phyloP scores from a whole-genome alignment of 1,140 invertebrate genomes.

The Vanessa atalanta region DNA sequence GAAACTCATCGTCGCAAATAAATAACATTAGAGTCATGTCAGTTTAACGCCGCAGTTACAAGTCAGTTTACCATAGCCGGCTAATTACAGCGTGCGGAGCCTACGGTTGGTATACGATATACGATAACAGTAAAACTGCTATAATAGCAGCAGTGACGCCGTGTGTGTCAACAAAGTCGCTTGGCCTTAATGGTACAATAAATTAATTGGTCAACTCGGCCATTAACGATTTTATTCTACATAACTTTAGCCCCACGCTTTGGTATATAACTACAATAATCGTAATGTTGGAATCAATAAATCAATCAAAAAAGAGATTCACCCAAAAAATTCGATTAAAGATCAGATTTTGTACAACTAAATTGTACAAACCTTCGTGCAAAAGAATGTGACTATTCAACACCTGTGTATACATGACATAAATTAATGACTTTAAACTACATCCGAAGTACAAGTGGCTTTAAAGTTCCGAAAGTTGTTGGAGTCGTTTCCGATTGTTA shows the following conservation, averaged over 20 bases:
- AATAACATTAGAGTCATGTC: conserved; percentile 14
- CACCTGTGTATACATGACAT: conserved; percentile 68
- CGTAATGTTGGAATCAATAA: background rate
- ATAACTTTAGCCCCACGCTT: conserved; percentile 1
- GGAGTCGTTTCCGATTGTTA: conserved; percentile 75
- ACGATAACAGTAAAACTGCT: conserved; percentile 75
- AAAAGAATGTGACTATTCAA: conserved; percentile 31
- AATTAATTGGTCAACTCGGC: conserved; percentile 43
- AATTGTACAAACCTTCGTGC: conserved; percentile 23
- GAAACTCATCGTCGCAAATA: background rate
- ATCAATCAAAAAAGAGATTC: background rate
- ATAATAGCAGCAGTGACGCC: conserved; percentile 61
- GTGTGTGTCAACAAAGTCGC: conserved; percentile 67
- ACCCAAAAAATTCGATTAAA: conserved; percentile 2
- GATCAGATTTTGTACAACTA: background rate
- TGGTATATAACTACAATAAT: background rate
- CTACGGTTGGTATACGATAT: conserved; percentile 61
- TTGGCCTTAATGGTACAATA: conserved; percentile 54
- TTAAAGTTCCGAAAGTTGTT: conserved; percentile 71
- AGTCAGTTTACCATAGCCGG: conserved; percentile 57
- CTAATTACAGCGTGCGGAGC: conserved; percentile 64
- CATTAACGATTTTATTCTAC: conserved; percentile 38
- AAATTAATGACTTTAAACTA: conserved; percentile 44
- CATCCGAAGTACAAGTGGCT: conserved; percentile 59
- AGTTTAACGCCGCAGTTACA: conserved; percentile 45